Evolutionary conservation across 2,888 invertebrate genomes (phyloP).

Genomic region (Operophtera brumata): DNA sequence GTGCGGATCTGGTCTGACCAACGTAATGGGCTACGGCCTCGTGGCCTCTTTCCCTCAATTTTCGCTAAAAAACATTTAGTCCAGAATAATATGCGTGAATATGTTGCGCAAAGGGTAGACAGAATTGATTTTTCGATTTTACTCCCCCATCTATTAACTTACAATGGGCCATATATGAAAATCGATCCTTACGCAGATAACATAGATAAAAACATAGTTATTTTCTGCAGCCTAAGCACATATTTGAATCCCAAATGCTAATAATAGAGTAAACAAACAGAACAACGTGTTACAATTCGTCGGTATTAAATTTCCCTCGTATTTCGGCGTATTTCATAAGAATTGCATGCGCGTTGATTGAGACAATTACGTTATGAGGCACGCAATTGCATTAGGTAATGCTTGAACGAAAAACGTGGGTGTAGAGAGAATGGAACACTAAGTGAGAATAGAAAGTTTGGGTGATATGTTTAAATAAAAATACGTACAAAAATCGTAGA

Average conservation of each 20-base stretch:
- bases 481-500: no score
- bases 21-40: no score
- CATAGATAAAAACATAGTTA: neutral
- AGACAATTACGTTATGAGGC: conserved; percentile 67
- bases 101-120: no score
- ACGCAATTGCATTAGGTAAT: conserved; percentile 74
- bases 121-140: no score
- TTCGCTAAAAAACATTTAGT: no score
- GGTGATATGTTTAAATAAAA: no score
- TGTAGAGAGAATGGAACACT: conserved; percentile 16
- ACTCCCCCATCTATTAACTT: no score
- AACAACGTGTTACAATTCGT: conserved; percentile 24
- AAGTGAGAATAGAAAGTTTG: neutral
- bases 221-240: conserved; percentile 13
- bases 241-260: conserved; percentile 27
- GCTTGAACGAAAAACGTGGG: conserved; percentile 51
- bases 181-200: no score
- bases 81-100: no score
- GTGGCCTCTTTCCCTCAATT: no score
- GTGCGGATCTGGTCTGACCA: no score
- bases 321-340: conserved; percentile 40
- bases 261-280: conserved; percentile 27
- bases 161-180: no score
- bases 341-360: conserved; percentile 64
- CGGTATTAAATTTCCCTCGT: conserved; percentile 10